Evolutionary conservation across 1,140 invertebrate genomes (phyloP).

Genomic region (Steinernema khuongi): DNA sequence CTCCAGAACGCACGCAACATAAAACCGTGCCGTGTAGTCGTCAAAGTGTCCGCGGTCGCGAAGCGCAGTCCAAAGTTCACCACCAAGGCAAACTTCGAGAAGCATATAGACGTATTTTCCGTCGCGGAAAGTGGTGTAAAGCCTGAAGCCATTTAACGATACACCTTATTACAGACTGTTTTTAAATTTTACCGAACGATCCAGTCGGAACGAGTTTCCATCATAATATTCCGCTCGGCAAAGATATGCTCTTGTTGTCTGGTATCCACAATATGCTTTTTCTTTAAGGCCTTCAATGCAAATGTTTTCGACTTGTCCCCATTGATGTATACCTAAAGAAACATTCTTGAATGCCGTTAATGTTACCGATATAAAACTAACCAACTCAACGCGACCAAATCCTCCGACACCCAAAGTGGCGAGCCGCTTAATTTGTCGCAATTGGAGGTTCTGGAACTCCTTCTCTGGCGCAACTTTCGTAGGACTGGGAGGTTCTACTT

Average conservation of each 20-base stretch:
- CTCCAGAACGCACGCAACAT: constrained; percentile 91
- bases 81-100: constrained; percentile 93
- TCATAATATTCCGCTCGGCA: constrained; percentile 98
- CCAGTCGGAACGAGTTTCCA: constrained; percentile 90
- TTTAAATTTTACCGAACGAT: constrained; percentile 72
- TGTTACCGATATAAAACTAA: constrained; percentile 61
- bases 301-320: constrained; percentile 76
- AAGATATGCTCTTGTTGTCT: constrained; percentile 97
- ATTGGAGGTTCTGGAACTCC: constrained; percentile 75
- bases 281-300: constrained; percentile 97
- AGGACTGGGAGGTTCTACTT: constrained; percentile 34
- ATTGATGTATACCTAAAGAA: constrained; percentile 66
- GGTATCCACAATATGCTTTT: constrained; percentile 95
- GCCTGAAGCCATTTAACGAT: constrained; percentile 64
- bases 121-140: constrained; percentile 94
- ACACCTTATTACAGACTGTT: constrained; percentile 14
- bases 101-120: constrained; percentile 95
- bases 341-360: background rate
- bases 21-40: constrained; percentile 69
- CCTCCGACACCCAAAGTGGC: constrained; percentile 91
- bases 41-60: constrained; percentile 65
- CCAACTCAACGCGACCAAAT: constrained; percentile 91
- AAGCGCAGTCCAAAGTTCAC: constrained; percentile 94
- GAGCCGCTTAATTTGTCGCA: constrained; percentile 79
- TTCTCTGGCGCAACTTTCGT: constrained; percentile 63